phyloP scores from a whole-genome alignment of 2,797 vertebrate genomes.

The Diglossa cyanea region DNA sequence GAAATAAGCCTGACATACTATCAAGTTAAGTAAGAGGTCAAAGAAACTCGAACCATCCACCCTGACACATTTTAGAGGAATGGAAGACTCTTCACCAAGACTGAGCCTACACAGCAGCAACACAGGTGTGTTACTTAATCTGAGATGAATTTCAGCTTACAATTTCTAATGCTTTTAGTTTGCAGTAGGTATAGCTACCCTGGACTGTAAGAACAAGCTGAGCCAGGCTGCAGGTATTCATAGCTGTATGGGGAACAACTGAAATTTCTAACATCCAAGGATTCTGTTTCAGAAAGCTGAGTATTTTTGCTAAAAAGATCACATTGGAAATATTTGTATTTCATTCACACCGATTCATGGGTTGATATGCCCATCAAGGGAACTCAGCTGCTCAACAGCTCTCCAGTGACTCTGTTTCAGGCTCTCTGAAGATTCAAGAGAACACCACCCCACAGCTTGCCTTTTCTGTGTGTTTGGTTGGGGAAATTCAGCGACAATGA shows the following conservation, averaged over 20 bases:
- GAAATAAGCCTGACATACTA: neutral
- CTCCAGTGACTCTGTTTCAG: neutral
- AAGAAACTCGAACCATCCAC: neutral
- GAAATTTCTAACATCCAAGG: neutral
- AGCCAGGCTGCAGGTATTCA: neutral
- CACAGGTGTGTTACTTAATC: neutral
- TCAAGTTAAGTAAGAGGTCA: neutral
- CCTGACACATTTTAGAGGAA: neutral
- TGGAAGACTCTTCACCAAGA: neutral
- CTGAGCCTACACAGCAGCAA: neutral
- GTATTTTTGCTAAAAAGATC: neutral
- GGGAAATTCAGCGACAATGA: neutral
- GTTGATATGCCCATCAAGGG: neutral
- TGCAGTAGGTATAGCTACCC: neutral
- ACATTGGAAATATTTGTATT: neutral
- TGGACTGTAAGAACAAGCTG: neutral
- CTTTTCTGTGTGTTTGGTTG: rapidly evolving
- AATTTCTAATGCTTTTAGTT: neutral
- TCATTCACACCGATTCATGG: neutral
- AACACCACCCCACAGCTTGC: neutral
- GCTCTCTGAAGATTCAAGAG: neutral
- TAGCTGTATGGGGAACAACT: neutral
- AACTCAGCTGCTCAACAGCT: neutral
- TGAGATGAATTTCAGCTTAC: neutral
- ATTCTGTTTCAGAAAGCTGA: neutral